Percentiles rank a stretch among this genome's conserved stretches.
Evolutionary conservation across 2,888 invertebrate genomes (phyloP).

Genomic region (Saturnia pavonia): DNA sequence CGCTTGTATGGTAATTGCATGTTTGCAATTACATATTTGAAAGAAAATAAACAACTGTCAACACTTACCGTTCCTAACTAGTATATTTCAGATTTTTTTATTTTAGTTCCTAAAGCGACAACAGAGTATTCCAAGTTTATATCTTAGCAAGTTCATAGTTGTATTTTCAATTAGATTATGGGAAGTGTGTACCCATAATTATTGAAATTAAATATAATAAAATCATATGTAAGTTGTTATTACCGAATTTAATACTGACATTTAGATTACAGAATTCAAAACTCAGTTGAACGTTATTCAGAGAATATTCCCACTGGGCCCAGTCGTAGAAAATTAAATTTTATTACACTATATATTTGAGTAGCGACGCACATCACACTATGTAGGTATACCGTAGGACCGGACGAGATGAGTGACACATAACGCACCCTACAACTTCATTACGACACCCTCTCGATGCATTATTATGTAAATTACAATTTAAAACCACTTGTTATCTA

Average conservation of each 20-base stretch:
- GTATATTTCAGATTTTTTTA: too few species aligned
- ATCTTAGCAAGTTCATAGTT: neutral
- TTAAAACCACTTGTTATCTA: conserved; percentile 82
- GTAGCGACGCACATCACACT: neutral
- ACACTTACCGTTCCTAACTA: too few species aligned
- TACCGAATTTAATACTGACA: neutral
- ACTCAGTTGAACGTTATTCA: neutral
- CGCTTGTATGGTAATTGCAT: too few species aligned
- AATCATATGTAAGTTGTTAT: neutral
- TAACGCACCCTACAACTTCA: conserved; percentile 35
- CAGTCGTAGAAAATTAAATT: conserved; percentile 27
- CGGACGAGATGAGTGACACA: conserved; percentile 39
- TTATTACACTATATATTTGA: conserved; percentile 7
- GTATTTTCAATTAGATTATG: too few species aligned
- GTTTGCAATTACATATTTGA: too few species aligned
- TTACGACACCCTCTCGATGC: conserved; percentile 47
- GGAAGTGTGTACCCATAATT: too few species aligned
- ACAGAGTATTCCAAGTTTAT: neutral
- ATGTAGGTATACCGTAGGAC: neutral
- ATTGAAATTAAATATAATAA: neutral
- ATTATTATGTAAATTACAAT: conserved; percentile 81
- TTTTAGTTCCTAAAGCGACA: neutral
- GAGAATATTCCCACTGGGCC: neutral
- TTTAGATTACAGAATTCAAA: neutral
- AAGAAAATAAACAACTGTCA: too few species aligned